phyloP scores from a whole-genome alignment of 2,797 vertebrate species.

The Mastacembelus armatus region DNA sequence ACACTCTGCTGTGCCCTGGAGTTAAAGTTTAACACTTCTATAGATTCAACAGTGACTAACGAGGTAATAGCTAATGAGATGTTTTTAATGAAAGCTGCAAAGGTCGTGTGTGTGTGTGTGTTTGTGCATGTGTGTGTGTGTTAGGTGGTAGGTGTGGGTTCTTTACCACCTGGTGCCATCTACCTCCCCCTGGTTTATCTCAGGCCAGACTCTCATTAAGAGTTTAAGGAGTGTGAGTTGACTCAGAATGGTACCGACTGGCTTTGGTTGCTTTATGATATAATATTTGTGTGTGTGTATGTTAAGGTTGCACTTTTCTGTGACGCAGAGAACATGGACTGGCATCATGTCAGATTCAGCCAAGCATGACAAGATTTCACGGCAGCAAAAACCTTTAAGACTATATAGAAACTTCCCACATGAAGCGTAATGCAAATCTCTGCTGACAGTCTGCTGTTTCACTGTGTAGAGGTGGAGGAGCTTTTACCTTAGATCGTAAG shows the following conservation, averaged over 20 bases:
- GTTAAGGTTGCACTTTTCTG: no score
- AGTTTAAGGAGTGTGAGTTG: slow-evolving; percentile 52
- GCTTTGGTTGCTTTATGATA: not conserved
- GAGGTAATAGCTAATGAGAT: slow-evolving; percentile 1
- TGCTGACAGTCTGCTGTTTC: no score
- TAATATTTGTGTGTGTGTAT: not conserved
- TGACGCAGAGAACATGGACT: no score
- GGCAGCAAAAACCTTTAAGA: no score
- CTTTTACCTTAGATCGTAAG: no score
- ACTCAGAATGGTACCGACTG: slow-evolving; percentile 54
- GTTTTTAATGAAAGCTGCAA: not conserved
- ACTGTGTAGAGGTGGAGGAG: no score
- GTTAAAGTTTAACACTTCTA: not conserved
- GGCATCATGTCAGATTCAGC: no score
- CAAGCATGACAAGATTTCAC: no score
- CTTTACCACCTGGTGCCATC: slow-evolving; percentile 38
- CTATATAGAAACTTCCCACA: no score
- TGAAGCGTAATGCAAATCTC: no score
- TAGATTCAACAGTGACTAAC: not conserved
- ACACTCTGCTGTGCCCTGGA: not conserved
- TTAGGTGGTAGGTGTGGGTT: not conserved
- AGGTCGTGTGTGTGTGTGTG: slow-evolving; percentile 2
- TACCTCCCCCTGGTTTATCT: slow-evolving; percentile 39
- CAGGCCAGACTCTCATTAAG: slow-evolving; percentile 45
- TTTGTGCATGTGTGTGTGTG: slow-evolving; percentile 20